Base-by-base conservation (phyloP, 2,888 invertebrate species). In the Campopleginae sp. region DNA sequence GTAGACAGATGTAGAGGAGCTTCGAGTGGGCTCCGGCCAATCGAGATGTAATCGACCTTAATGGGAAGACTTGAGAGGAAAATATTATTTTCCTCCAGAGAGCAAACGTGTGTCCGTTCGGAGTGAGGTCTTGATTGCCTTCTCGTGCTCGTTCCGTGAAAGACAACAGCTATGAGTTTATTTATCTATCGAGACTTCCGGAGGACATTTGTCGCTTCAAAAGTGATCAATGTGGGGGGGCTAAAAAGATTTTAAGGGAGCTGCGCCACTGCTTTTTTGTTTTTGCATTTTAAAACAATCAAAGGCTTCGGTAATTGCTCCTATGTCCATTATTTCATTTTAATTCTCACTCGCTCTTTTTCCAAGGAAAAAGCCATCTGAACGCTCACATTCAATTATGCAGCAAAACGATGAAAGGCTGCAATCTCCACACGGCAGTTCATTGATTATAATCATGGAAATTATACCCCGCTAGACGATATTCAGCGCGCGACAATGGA, bases 401-500 rank as follows among this genome's bases (percentile, higher is more conserved):
- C 17, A 38, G 31, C 31, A 14, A 70, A 79, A 74, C 61, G 51
- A 14, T 46, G 46, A 17, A 17, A 42, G 6, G 17, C 14, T 12
- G 46, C 46, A 68, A 10, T 0, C n/a, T 27, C 12, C 31, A 46
- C 31, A 46, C 14, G 31, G 44, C 46, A 68, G 27, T 46, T 46
- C 46, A 46, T 68, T 68, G 27, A 68, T 68, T 31, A 42, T 33
- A 27, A 68, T 17, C 58, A 58, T 27, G 46, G 68, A 68, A 68
- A 46, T 68, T 68, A 38, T 46, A 68, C 44, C 23, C 68, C 33
- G 8, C 38, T 42, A 46, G 51, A 70, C 38, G 38, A 68, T 38
- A 61, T 19, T 51, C 65, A 54, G 51, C 65, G 44, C 27, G 3
- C 23, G 5, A 19, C 38, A 54, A 44, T 42, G 61, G 46, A 74